Percentiles rank a stretch among this genome's conserved stretches.
Evolutionary conservation across 2,888 invertebrate species (phyloP).

Genomic region (Pseudoips prasinana): DNA sequence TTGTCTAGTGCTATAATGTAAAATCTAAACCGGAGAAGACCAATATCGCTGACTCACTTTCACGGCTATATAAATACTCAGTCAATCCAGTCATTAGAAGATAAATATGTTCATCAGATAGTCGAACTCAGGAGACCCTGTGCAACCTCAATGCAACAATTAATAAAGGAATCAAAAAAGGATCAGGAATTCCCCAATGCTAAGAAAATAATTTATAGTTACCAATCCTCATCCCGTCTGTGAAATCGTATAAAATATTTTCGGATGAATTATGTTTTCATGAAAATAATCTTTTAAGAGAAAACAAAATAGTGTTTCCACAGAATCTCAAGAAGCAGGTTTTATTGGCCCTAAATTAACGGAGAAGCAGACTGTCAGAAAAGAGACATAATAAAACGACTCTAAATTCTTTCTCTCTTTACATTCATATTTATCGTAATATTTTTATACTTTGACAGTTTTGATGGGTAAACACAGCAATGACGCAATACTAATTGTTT

Average conservation of each 20-base stretch:
- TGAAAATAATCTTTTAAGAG: conserved; percentile 23
- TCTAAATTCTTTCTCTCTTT: no score
- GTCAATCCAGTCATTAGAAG: background rate
- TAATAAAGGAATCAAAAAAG: conserved; percentile 1
- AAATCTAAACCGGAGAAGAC: conserved; percentile 26
- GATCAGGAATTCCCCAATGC: conserved; percentile 14
- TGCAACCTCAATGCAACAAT: conserved; percentile 13
- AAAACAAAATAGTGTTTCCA: conserved; percentile 26
- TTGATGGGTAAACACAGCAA: no score
- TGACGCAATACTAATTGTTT: no score
- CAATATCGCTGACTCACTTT: conserved; percentile 39
- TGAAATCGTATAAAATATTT: conserved; percentile 30
- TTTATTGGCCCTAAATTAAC: conserved; percentile 30
- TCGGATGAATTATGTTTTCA: conserved; percentile 36
- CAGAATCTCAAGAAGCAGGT: conserved; percentile 9
- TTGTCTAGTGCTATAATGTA: conserved; percentile 30
- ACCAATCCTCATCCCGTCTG: conserved; percentile 17
- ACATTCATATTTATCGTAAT: no score
- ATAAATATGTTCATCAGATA: conserved; percentile 14
- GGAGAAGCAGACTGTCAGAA: conserved; percentile 38
- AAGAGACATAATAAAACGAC: conserved; percentile 28
- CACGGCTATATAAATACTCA: conserved; percentile 12
- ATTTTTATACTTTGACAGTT: no score
- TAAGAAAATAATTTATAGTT: conserved; percentile 13
- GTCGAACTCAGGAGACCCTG: conserved; percentile 11